phyloP scores from a whole-genome alignment of 2,113 vertebrate genomes.

The Alectura lathami region DNA sequence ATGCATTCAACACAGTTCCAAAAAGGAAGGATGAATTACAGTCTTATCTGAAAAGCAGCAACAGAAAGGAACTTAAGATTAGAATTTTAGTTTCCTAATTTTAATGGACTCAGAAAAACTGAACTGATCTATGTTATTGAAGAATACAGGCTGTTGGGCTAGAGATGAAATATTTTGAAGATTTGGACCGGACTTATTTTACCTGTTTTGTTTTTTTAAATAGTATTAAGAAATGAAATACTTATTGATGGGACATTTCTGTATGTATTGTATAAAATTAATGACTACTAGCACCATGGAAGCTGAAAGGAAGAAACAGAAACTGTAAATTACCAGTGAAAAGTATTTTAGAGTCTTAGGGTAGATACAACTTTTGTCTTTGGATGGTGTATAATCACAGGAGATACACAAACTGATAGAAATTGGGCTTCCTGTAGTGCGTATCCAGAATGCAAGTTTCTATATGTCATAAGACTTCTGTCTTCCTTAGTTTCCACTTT shows the following conservation, averaged over 20 bases:
- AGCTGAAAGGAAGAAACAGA: background rate
- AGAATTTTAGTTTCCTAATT: conserved; percentile 33
- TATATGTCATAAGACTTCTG: background rate
- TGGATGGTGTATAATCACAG: background rate
- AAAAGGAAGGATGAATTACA: conserved; percentile 9
- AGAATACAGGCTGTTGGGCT: background rate
- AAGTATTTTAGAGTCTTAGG: background rate
- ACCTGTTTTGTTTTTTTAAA: background rate
- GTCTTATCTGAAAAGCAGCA: conserved; percentile 23
- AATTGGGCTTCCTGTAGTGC: background rate
- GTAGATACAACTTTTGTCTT: background rate
- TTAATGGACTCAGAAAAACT: background rate
- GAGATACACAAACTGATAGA: background rate
- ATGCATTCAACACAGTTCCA: background rate
- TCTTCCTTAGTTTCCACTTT: background rate
- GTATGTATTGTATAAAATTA: background rate
- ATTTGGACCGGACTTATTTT: background rate
- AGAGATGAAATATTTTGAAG: background rate
- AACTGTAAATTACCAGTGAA: background rate
- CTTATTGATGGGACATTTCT: background rate
- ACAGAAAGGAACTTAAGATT: conserved; percentile 49
- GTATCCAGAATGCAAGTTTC: background rate
- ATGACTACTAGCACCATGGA: background rate
- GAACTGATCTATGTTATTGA: background rate
- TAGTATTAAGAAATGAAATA: background rate